A percentile compares a stretch with the other conserved stretches of the same genome.
phyloP scores from a whole-genome alignment of 2,888 invertebrate species.

The Oligia strigilis region DNA sequence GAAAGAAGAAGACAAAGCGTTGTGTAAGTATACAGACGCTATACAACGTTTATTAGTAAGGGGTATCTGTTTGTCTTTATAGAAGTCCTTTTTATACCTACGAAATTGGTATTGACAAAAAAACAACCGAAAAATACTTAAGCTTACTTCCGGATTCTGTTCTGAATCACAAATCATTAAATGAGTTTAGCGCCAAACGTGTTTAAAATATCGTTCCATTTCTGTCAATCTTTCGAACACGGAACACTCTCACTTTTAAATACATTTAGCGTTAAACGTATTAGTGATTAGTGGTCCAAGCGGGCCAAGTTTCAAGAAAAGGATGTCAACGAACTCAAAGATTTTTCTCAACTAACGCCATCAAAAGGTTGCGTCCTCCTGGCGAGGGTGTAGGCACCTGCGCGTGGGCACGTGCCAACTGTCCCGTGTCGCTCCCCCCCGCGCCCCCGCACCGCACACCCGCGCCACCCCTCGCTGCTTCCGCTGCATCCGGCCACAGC shows the following conservation, averaged over 20 bases:
- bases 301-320: not conserved
- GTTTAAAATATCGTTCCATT: not conserved
- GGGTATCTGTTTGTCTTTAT: not conserved
- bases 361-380: slow-evolving; percentile 67
- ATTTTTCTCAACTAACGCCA: slow-evolving; percentile 16
- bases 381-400: slow-evolving; percentile 81
- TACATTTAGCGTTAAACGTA: not conserved
- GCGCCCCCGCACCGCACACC: slow-evolving; percentile 53
- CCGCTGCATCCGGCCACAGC: slow-evolving; percentile 79
- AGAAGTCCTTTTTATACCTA: not conserved
- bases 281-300: not conserved
- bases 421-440: slow-evolving; percentile 75
- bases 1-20: too few relatives aligned
- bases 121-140: too few relatives aligned
- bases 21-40: too few relatives aligned
- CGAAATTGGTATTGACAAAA: not conserved
- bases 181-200: not conserved
- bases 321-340: not conserved
- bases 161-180: not conserved
- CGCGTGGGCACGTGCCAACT: slow-evolving; percentile 88
- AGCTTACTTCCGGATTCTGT: not conserved
- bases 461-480: slow-evolving; percentile 69
- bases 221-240: not conserved
- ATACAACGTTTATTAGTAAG: too few relatives aligned
- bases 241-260: not conserved